Evolutionary conservation across 2,113 vertebrate species (phyloP), one percentile per base, ranked within the genome.

Genomic region (Anhinga anhinga): DNA sequence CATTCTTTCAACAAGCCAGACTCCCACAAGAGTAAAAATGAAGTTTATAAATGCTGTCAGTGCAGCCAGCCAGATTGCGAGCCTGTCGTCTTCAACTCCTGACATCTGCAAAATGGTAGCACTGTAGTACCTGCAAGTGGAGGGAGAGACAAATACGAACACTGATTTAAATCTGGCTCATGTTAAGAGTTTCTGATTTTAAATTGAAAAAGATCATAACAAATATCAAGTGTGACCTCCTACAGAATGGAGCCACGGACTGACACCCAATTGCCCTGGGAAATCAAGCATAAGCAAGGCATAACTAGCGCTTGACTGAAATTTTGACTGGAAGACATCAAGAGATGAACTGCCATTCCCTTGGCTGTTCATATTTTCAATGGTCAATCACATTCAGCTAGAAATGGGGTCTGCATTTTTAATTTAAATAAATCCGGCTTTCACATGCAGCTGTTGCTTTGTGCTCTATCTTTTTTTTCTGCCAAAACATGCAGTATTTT

Each of bases 81-180:
- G 97, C 83, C 98, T 98, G 85, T 99, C 99, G 2, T 99, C 98
- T 92, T 98, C 98, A 50, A 99, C 99, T 61, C 99, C 99, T 1
- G 99, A 99, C 99, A 99, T 99, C 98, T 99, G 99, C 96, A 99
- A 98, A 96, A 99, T 99, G 93, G 99, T 99, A 91, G 99, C 99
- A 59, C 99, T 99, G 98, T 99, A 99, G 97, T 99, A 99, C 99
- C 99, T 99, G 90, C 0, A 36, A 93, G 73, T 4, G 11, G 80
- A 94, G 29, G 78, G 56, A 95, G 71, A 78, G 14, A 83, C 40
- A 82, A 96, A 91, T 14, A 52, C 21, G 4, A 93, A 78, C 40
- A 85, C 7, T 0, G 52, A 82, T 83, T 80, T 80, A 20, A 66
- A 9, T 52, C 45, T 71, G 27, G 38, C 18, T 82, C 13, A 12